Evolutionary conservation across 2,113 vertebrate species (phyloP), one percentile per base, ranked within the genome.

Genomic region (Pygoscelis adeliae): DNA sequence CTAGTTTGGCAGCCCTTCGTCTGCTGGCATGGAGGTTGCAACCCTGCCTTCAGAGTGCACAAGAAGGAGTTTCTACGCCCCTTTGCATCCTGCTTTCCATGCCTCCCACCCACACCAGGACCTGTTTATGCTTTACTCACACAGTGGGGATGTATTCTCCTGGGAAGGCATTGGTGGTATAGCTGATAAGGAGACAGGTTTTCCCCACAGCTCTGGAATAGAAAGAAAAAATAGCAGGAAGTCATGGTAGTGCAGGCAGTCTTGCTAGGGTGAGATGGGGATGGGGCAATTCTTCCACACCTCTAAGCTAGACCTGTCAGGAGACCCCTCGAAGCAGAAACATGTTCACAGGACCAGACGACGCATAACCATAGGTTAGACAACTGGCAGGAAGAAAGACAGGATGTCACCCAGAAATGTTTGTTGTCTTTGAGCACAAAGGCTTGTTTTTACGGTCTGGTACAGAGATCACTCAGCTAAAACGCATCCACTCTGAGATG

Each of bases 101-200:
- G 44, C 6, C 49, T 73, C 63, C 62, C 23, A 12, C 29, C 42
- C 18, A 2, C 12, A 25, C 86, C 70, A 36, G 4, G 10, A 61
- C 26, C 6, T 29, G 4, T 40, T 88, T 7, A 58, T 53, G 10
- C 6, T 13, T 80, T 97, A 99, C 99, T 99, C 97, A 99, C 99
- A 99, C 99, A 19, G 99, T 99, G 87, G 99, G 99, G 96, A 99
- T 99, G 97, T 99, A 99, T 97, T 99, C 99, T 93, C 99, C 99
- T 0, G 99, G 99, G 97, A 99, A 99, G 94, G 99, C 99, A 96
- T 99, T 99, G 97, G 99, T 99, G 98, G 99, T 99, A 56, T 99
- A 99, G 97, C 99, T 99, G 97, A 99, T 99, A 84, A 99, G 99
- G 36, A 99, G 99, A 90, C 99, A 99, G 92, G 99, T 99, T 98